Evolutionary conservation across 2,797 vertebrate genomes (phyloP).

Genomic region (Sebastolobus alascanus): DNA sequence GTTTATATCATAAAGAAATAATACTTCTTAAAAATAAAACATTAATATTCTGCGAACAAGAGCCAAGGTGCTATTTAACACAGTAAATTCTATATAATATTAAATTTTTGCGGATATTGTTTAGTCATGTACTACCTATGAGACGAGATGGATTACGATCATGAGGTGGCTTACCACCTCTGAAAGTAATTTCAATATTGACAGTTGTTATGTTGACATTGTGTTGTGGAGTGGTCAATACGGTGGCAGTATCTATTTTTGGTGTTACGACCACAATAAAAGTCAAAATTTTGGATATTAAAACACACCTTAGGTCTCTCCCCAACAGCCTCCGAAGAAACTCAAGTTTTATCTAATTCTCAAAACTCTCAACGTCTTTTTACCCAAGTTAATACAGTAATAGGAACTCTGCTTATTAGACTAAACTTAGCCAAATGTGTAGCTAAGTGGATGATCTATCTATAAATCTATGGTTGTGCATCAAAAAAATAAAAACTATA

Average conservation of each 20-base stretch:
- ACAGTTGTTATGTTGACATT: too few species aligned
- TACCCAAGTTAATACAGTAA: not conserved
- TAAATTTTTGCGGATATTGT: not conserved
- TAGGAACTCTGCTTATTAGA: not conserved
- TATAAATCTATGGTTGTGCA: too few species aligned
- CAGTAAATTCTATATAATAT: not conserved
- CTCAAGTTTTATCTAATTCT: not conserved
- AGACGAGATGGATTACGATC: not conserved
- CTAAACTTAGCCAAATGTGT: too few species aligned
- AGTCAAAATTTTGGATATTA: not conserved
- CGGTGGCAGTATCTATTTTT: too few species aligned
- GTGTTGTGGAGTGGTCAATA: not conserved
- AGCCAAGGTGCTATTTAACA: not conserved
- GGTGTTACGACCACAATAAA: not conserved
- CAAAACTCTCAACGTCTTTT: not conserved
- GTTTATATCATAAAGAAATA: not conserved
- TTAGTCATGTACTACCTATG: not conserved
- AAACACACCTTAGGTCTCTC: not conserved
- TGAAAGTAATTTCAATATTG: too few species aligned
- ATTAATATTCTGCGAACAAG: not conserved
- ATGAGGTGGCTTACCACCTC: too few species aligned
- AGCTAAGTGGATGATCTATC: too few species aligned
- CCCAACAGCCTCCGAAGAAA: not conserved
- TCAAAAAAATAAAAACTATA: too few species aligned
- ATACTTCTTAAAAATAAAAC: not conserved